Evolutionary conservation across 1,140 invertebrate species (phyloP), one percentile per base, ranked within the genome.

Genomic region (Gonatopus flavifemur): DNA sequence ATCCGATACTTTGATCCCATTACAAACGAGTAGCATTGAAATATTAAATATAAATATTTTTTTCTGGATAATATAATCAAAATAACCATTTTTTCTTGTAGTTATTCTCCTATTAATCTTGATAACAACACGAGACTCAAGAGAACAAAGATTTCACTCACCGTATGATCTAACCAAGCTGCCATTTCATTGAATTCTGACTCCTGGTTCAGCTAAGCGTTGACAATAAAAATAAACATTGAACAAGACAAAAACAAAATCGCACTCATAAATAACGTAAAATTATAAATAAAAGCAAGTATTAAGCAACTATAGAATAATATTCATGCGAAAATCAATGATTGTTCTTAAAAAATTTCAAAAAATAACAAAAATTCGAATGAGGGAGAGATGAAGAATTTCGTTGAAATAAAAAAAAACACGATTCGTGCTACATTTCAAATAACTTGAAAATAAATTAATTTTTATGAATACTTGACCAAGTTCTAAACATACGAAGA

Each of bases 171-270:
- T 64, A 95, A 83, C 93, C 93, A 96, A 66, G 90, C 88, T 62
- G 92, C 92, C 85, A 95, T 94, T 81, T 96, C 93, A 81, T 92
- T 91, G 81, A 94, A 91, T 77, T 96, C 93, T 73, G 86, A 86
- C 68, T 93, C 88, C 59, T 85, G 86, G 81, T 81, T 88, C 86
- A 86, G 78, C 64, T 74, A 61, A 76, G 55, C 62, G 49, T 69
- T 57, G 31, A 64, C 63, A 61, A 49, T 22, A 64, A 66, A 62
- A 67, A 71, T 49, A 59, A 69, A 65, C 58, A 64, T 53, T 60
- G 21, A 57, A 61, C 49, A 60, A 57, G 67, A 64, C 41, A 39
- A 40, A 12, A 55, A 24, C 46, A 19, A 35, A 36, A 37, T 41
- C 33, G 20, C 16, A 41, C 10, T n/a, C 8, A 15, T 35, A 35